Percentiles rank a stretch among this genome's conserved stretches.
Evolutionary conservation across 64 coral and sea anemone genomes (phyloP).

Genomic region (Trachythela sp.): DNA sequence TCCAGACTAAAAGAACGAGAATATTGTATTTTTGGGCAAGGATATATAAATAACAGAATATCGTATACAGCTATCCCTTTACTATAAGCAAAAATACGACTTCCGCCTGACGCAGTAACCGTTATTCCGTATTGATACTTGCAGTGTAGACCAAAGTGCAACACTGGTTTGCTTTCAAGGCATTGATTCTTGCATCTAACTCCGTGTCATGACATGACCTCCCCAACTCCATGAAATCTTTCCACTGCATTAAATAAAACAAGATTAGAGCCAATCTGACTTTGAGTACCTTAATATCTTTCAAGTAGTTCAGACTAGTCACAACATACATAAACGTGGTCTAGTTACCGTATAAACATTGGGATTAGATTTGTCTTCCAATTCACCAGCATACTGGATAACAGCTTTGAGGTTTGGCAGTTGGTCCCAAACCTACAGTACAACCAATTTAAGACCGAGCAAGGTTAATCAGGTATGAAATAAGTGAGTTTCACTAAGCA

Average conservation of each 20-base stretch:
- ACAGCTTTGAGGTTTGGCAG: slow-evolving; percentile 83
- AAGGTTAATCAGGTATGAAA: neutral
- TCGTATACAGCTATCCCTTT: neutral
- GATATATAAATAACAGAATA: neutral
- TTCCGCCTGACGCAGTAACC: neutral
- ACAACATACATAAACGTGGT: neutral
- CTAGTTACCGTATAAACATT: slow-evolving; percentile 76
- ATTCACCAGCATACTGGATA: slow-evolving; percentile 72
- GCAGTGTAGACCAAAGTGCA: slow-evolving; percentile 95
- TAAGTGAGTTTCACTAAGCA: neutral
- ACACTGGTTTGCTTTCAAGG: slow-evolving; percentile 65
- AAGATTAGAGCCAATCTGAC: neutral
- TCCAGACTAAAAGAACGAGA: slow-evolving; percentile 76
- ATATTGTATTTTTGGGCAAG: too few species aligned
- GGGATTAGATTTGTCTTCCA: slow-evolving; percentile 48
- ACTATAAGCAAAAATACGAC: neutral
- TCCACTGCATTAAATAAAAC: slow-evolving; percentile 52
- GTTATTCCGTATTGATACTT: slow-evolving; percentile 5
- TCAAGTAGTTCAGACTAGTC: neutral
- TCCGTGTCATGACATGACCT: slow-evolving; percentile 47
- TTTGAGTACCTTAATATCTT: too few species aligned
- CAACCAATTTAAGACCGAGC: neutral
- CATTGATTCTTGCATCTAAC: slow-evolving; percentile 55
- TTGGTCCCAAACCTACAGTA: slow-evolving; percentile 72
- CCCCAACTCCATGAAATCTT: slow-evolving; percentile 69